A percentile compares a stretch with the other conserved stretches of the same genome.
Conservation (phyloP, 2,113 vertebrate species). For the Centropus bengalensis region DNA sequence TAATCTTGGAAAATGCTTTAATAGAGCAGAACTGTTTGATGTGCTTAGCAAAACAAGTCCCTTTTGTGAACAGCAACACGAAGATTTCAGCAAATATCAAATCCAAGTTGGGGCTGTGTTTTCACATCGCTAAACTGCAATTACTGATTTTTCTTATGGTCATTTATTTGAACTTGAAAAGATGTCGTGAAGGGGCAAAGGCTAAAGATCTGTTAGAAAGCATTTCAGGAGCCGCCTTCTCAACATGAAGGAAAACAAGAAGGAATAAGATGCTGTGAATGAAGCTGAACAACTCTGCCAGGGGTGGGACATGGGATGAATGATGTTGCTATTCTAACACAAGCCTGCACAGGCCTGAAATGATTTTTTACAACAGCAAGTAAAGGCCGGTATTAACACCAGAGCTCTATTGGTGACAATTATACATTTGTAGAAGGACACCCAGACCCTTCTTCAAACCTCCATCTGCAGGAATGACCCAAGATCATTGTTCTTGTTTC, state of each 20-base stretch:
- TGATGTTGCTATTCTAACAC: not conserved
- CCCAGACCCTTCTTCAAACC: not conserved
- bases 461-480: not conserved
- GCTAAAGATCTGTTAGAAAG: not conserved
- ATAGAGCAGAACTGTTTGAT: conserved; percentile 70
- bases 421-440: accelerated
- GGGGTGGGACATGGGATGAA: not conserved
- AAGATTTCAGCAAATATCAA: conserved; percentile 3
- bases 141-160: not conserved
- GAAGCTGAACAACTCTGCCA: not conserved
- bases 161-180: not conserved
- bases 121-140: not conserved
- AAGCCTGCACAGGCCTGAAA: not conserved
- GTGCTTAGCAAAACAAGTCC: conserved; percentile 69
- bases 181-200: not conserved
- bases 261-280: not conserved
- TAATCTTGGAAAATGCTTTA: conserved; percentile 65
- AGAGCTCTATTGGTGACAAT: not conserved
- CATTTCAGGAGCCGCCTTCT: not conserved
- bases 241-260: not conserved
- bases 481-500: not conserved
- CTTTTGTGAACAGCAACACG: conserved; percentile 51
- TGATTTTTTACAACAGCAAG: not conserved
- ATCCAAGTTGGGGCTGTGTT: not conserved
- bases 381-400: not conserved